Conservation (phyloP, 2,797 vertebrate species). For the Miichthys miiuy region DNA sequence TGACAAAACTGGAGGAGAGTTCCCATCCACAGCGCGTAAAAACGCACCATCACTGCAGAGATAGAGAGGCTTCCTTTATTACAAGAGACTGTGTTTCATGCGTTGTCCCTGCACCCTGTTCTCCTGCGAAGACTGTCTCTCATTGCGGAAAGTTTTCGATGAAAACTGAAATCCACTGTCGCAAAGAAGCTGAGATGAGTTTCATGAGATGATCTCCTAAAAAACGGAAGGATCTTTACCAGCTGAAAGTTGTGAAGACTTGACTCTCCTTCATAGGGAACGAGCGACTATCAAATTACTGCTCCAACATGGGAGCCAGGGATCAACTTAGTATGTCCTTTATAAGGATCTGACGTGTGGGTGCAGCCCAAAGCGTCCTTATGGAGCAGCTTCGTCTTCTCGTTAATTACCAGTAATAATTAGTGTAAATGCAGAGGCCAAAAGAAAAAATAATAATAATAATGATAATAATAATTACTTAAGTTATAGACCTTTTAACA, state of each 20-base stretch:
- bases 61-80: conserved; percentile 3
- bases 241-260: conserved; percentile 45
- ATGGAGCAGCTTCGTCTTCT: not conserved
- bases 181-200: not conserved
- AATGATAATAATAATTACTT: not conserved
- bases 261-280: conserved; percentile 45
- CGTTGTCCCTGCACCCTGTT: not conserved
- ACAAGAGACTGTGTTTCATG: conserved; percentile 22
- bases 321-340: conserved; percentile 50
- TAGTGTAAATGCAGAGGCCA: not conserved
- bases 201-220: conserved; percentile 15
- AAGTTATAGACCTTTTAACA: too few species aligned
- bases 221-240: conserved; percentile 18
- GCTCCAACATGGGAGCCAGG: conserved; percentile 62
- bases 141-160: conserved; percentile 28
- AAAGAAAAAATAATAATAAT: not conserved
- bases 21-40: conserved; percentile 84
- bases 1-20: conserved; percentile 86
- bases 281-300: conserved; percentile 62
- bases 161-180: not conserved
- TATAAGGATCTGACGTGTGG: conserved; percentile 8
- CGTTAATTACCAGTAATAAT: not conserved
- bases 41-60: conserved; percentile 66
- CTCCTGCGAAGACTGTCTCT: conserved; percentile 2
- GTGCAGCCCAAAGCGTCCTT: conserved; percentile 2